These are phyloP conservation scores for Gnatocerus cornutus DNA, from an alignment of 2,888 invertebrate genomes.

Conservation along the genomic window DNA sequence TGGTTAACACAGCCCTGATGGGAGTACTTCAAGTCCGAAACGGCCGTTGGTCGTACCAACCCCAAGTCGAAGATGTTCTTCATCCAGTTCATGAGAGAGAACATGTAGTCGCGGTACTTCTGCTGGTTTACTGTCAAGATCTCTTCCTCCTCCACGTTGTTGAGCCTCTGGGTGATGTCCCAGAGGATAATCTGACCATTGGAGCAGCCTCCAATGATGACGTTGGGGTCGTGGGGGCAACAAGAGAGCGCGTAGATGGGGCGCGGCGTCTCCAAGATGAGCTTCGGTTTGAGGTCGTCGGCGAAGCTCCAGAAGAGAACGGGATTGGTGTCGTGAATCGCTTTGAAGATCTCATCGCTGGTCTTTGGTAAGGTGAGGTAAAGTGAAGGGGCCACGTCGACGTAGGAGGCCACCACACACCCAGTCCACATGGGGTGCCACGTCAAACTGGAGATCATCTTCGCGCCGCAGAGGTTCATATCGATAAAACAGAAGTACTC, in stretches of 20 bases:
- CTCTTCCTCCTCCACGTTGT: constrained; percentile 75
- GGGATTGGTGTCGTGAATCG: constrained; percentile 77
- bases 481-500: constrained; percentile 80
- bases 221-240: constrained; percentile 80
- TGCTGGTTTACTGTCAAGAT: constrained; percentile 77
- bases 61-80: constrained; percentile 76
- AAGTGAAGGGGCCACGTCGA: constrained; percentile 74
- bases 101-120: constrained; percentile 76
- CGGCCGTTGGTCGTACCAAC: constrained; percentile 75
- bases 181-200: constrained; percentile 78
- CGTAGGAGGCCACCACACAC: constrained; percentile 79
- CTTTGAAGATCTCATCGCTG: constrained; percentile 60
- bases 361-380: constrained; percentile 66
- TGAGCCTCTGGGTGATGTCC: constrained; percentile 58
- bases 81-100: constrained; percentile 77
- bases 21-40: constrained; percentile 76
- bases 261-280: constrained; percentile 79
- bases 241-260: constrained; percentile 79
- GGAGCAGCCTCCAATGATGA: constrained; percentile 81
- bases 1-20: constrained; percentile 78
- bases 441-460: constrained; percentile 77
- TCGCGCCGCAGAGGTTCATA: constrained; percentile 77
- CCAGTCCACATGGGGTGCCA: constrained; percentile 85
- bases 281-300: constrained; percentile 80
- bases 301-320: constrained; percentile 84